Base-by-base conservation (phyloP, 2,888 invertebrate species). In the Drosophila sordidula region DNA sequence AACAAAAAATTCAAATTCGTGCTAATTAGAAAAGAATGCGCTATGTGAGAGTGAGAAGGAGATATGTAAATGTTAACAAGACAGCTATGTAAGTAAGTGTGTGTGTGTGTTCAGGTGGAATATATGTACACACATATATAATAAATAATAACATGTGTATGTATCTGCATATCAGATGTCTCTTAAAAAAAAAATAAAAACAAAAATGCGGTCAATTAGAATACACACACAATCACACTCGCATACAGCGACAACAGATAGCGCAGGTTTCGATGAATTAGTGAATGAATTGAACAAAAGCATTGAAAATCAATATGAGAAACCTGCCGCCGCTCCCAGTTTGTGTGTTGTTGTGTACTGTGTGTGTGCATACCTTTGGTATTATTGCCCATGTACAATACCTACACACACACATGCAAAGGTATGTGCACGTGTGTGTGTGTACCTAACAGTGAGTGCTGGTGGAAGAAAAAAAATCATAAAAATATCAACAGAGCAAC, bases 251-350 rank as follows among this genome's bases (percentile, higher is more conserved):
- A 44, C 32, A 57, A 29, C 47, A 75, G 78, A 76, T 76, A 76
- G 58, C 78, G 77, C 63, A 61, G 39, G 76, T 66, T 42, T 47
- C 57, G 61, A 63, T 77, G 86, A 89, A 87, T 84, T 83, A 84
- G 85, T 84, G 89, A 84, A 84, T 84, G 89, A 83, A 83, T 72
- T 86, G 84, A 80, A 84, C 84, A 78, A 80, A 82, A 84, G 74
- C 77, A 81, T 78, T 78, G 79, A 89, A 85, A 89, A 85, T 87
- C 88, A 82, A 87, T 89, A 85, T 62, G 68, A 67, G 69, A 89
- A 89, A 85, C 85, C 87, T 85, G 85, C 63, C 80, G 89, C 84
- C 89, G 89, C 84, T 85, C 84, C 89, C 84, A 85, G 69, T 87
- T 82, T 75, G 61, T 75, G 34, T 12, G 34, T 34, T 29, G 29